A percentile compares a stretch with the other conserved stretches of the same genome.
Conservation (phyloP, 2,113 vertebrate genomes). For the Dicaeum eximium region DNA sequence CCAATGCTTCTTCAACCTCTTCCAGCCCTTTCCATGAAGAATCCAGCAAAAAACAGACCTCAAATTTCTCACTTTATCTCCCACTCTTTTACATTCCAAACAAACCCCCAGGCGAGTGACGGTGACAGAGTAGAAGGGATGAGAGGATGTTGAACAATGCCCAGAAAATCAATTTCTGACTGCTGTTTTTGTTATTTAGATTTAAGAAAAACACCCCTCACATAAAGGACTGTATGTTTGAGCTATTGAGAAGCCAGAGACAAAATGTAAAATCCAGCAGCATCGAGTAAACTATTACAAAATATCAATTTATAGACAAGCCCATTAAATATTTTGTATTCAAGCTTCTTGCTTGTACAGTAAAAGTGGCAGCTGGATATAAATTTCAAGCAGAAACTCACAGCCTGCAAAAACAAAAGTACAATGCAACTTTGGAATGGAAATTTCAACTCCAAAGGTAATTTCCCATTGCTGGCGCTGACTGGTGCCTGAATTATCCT, state of each 20-base stretch:
- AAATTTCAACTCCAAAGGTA: conserved; percentile 50
- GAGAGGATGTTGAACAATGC: background rate
- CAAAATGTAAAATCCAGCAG: background rate
- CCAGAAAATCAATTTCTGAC: background rate
- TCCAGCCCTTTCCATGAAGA: background rate
- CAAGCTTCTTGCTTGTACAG: background rate
- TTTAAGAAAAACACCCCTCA: background rate
- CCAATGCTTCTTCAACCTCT: background rate
- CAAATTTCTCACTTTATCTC: background rate
- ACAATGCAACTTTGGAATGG: conserved; percentile 36
- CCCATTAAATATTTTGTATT: conserved; percentile 11
- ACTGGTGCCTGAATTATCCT: conserved; percentile 39
- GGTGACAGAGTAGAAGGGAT: background rate
- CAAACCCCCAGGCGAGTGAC: background rate
- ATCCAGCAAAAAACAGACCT: background rate
- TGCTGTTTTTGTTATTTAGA: background rate
- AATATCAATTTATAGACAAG: conserved; percentile 39
- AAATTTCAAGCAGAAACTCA: conserved; percentile 39
- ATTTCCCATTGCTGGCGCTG: conserved; percentile 32
- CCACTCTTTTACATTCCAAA: background rate
- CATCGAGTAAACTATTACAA: conserved; percentile 17
- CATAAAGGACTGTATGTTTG: background rate
- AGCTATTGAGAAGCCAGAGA: background rate
- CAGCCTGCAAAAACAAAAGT: conserved; percentile 18
- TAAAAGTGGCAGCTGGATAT: conserved; percentile 1